Conservation (phyloP, 2,888 invertebrate species). For the Melipona bicolor region DNA sequence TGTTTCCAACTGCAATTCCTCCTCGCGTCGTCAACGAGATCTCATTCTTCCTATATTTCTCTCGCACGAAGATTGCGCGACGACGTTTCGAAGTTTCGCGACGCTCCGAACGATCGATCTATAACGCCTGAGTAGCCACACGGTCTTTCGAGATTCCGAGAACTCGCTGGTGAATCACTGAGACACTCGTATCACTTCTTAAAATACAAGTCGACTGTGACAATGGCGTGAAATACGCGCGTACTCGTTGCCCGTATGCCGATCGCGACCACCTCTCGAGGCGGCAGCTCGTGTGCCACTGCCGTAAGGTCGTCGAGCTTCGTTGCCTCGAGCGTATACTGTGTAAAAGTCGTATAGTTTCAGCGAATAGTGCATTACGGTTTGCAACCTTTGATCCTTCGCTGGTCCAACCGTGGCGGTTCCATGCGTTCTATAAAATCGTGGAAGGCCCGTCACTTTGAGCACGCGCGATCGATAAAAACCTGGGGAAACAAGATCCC, state of each 20-base stretch:
- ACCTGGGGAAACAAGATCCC: slow-evolving; percentile 2
- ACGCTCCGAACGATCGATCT: not conserved
- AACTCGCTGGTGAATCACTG: not conserved
- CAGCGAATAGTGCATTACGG: slow-evolving; percentile 36
- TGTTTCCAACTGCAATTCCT: not conserved
- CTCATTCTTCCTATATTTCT: not conserved
- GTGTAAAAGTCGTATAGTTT: slow-evolving; percentile 55
- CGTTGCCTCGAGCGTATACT: slow-evolving; percentile 51
- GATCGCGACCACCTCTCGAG: slow-evolving; percentile 64
- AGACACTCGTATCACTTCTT: slow-evolving; percentile 21
- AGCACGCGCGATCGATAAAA: slow-evolving; percentile 45
- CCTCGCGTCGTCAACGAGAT: not conserved
- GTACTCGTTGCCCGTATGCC: slow-evolving; percentile 35
- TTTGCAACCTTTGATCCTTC: slow-evolving; percentile 39
- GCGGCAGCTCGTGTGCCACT: slow-evolving; percentile 63
- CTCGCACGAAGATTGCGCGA: not conserved
- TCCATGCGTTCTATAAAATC: slow-evolving; percentile 52
- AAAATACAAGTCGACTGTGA: slow-evolving; percentile 18
- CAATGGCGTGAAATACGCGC: slow-evolving; percentile 7
- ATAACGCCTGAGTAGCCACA: not conserved
- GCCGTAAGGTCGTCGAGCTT: slow-evolving; percentile 69
- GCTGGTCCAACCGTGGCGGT: slow-evolving; percentile 3
- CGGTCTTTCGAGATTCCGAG: no score
- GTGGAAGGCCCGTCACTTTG: slow-evolving; percentile 41
- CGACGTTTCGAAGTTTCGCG: not conserved